phyloP scores from a whole-genome alignment of 2,113 vertebrate species.

The Cyrtonyx montezumae region DNA sequence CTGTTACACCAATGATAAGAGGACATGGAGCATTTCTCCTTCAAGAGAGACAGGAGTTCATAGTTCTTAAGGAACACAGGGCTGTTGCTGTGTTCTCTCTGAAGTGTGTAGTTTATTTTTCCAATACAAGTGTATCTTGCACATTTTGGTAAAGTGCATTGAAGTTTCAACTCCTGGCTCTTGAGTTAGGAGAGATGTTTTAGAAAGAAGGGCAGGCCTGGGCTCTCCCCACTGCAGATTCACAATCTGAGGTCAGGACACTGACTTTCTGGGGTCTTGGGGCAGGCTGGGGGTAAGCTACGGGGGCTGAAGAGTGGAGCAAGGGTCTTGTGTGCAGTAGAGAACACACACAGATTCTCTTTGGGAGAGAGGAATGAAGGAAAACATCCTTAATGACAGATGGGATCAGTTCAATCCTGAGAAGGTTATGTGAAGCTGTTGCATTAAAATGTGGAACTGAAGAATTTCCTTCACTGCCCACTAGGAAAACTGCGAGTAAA shows the following conservation, averaged over 20 bases:
- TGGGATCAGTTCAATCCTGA: neutral
- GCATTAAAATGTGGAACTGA: neutral
- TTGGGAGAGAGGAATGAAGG: neutral
- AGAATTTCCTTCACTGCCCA: neutral
- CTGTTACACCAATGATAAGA: neutral
- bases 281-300: neutral
- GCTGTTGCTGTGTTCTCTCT: neutral
- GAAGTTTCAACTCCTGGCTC: neutral
- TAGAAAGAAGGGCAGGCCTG: neutral
- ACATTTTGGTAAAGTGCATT: neutral
- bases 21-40: neutral
- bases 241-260: neutral
- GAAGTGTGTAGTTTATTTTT: neutral
- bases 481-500: neutral
- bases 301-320: neutral
- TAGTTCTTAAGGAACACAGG: neutral
- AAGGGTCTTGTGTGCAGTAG: rapidly evolving
- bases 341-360: neutral
- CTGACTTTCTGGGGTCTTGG: neutral
- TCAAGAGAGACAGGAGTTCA: neutral
- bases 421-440: neutral
- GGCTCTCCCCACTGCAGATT: neutral
- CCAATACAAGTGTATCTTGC: neutral
- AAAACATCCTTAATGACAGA: neutral
- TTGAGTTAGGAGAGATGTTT: neutral